Evolutionary conservation across 2,888 invertebrate species (phyloP).

Genomic region (Lasioglossum vierecki): DNA sequence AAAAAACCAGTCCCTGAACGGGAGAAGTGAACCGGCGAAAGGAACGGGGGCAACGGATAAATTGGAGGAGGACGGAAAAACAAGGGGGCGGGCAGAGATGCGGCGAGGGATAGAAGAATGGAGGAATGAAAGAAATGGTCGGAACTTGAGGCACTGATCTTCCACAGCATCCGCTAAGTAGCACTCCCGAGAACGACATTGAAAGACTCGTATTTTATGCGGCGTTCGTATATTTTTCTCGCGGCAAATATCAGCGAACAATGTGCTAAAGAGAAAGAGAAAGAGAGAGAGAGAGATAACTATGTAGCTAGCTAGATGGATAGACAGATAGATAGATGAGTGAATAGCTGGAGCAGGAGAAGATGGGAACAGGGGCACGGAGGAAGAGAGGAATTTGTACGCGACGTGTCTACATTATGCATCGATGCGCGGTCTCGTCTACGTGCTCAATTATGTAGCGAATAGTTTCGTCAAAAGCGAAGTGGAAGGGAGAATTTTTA

Average conservation of each 20-base stretch:
- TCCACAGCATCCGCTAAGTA: slow-evolving; percentile 66
- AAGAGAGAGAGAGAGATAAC: background rate
- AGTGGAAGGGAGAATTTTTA: slow-evolving; percentile 19
- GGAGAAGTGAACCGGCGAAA: slow-evolving; percentile 2
- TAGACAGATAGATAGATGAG: background rate
- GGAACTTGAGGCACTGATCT: slow-evolving; percentile 64
- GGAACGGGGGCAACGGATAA: background rate
- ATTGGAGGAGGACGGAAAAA: slow-evolving; percentile 26
- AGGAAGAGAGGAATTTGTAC: slow-evolving; percentile 32
- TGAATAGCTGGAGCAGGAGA: background rate
- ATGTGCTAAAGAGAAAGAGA: background rate
- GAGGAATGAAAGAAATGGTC: slow-evolving; percentile 60
- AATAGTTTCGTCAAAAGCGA: slow-evolving; percentile 16
- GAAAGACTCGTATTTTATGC: slow-evolving; percentile 59
- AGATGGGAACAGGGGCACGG: background rate
- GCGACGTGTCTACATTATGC: slow-evolving; percentile 49
- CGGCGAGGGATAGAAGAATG: slow-evolving; percentile 35
- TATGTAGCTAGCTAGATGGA: background rate
- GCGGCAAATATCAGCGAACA: background rate
- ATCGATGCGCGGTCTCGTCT: slow-evolving; percentile 41
- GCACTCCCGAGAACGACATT: slow-evolving; percentile 54
- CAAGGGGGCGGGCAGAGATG: background rate
- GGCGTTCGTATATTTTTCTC: slow-evolving; percentile 54
- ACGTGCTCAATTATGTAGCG: slow-evolving; percentile 42
- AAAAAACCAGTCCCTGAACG: slow-evolving; percentile 17